Conservation (phyloP, 2,888 invertebrate genomes). For the Tetranychus piercei region DNA sequence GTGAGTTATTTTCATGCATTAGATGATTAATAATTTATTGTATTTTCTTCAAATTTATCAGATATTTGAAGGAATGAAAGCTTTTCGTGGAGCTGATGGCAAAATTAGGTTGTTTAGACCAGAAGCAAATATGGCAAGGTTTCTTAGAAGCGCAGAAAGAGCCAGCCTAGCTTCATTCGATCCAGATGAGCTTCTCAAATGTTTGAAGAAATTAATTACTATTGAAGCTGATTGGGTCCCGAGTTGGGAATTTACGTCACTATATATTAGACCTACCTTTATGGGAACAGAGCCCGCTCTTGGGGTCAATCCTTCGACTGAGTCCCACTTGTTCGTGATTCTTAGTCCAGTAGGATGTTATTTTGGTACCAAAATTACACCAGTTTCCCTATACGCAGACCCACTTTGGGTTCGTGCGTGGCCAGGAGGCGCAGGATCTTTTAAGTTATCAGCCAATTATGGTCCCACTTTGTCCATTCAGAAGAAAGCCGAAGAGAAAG, state of each 20-base stretch:
- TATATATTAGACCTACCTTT: conserved; percentile 86
- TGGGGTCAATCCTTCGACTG: conserved; percentile 66
- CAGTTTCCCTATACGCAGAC: conserved; percentile 76
- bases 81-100: conserved; percentile 77
- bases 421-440: conserved; percentile 76
- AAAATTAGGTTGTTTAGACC: conserved; percentile 85
- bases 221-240: conserved; percentile 98
- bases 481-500: conserved; percentile 52
- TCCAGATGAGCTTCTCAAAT: conserved; percentile 60
- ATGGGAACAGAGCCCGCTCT: conserved; percentile 93
- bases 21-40: conserved; percentile 11
- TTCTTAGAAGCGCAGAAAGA: conserved; percentile 65
- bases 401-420: conserved; percentile 56
- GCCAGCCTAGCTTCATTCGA: conserved; percentile 72
- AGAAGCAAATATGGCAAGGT: conserved; percentile 78
- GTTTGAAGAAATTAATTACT: conserved; percentile 60
- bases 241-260: conserved; percentile 57
- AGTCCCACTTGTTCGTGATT: conserved; percentile 76
- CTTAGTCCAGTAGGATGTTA: conserved; percentile 83
- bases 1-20: conserved; percentile 39
- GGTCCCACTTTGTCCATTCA: conserved; percentile 39
- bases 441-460: conserved; percentile 73
- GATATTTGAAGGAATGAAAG: conserved; percentile 97
- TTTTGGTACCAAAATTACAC: conserved; percentile 51
- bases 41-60: conserved; percentile 33